These are phyloP conservation scores for Brachionus calyciflorus DNA, from an alignment of 1,140 invertebrate genomes.

Conservation along the genomic window DNA sequence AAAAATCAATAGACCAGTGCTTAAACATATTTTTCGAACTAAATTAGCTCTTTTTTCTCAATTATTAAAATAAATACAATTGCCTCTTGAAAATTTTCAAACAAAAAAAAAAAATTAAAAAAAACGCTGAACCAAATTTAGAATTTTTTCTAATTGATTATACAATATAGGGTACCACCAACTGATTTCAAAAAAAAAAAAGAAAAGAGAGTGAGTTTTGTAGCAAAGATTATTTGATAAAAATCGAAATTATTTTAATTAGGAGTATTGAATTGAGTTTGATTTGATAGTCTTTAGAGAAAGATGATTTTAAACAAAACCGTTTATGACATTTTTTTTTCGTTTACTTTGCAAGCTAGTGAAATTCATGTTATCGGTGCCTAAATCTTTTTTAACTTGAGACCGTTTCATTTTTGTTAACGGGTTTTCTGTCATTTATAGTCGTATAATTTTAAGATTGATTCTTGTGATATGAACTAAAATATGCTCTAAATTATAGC, in stretches of 20 bases:
- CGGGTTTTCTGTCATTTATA: neutral
- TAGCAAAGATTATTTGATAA: neutral
- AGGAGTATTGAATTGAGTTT: neutral
- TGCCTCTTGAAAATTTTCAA: neutral
- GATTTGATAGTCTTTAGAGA: no score
- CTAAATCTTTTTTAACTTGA: neutral
- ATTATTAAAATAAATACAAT: neutral
- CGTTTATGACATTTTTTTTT: neutral
- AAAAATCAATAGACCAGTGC: constrained; percentile 26
- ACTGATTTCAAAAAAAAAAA: neutral
- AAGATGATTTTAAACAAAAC: neutral
- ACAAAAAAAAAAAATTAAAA: no score
- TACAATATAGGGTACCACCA: neutral
- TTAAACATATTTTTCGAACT: neutral
- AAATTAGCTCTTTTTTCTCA: constrained; percentile 26
- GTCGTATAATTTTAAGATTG: neutral
- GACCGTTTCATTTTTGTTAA: constrained; percentile 11
- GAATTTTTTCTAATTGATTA: constrained; percentile 11
- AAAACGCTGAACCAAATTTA: no score
- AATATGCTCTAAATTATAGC: no score
- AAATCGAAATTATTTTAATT: neutral
- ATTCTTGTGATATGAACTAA: neutral
- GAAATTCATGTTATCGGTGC: neutral
- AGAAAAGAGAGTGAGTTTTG: no score
- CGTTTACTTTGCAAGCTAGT: no score